A percentile compares a stretch with the other conserved stretches of the same genome.
Evolutionary conservation across 1,140 invertebrate genomes (phyloP).

Genomic region (Sipha flava): DNA sequence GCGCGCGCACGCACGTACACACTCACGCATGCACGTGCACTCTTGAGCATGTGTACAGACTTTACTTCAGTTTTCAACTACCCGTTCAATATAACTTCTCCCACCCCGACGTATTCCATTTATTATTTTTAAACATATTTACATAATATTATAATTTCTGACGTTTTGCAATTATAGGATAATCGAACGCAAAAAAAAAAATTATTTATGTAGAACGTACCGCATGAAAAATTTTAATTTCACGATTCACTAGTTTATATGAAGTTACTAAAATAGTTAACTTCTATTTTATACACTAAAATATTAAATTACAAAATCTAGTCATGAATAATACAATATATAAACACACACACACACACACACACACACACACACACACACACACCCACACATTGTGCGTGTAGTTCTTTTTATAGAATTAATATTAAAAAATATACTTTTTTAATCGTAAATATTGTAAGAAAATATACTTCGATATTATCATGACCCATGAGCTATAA

Average conservation of each 20-base stretch:
- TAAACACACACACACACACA: too few species aligned
- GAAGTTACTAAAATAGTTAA: not conserved
- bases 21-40: not conserved
- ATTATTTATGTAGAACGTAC: too few species aligned
- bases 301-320: not conserved
- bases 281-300: not conserved
- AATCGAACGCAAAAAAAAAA: not conserved
- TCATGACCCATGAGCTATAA: too few species aligned
- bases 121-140: not conserved
- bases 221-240: not conserved
- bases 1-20: not conserved
- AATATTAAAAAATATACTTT: too few species aligned
- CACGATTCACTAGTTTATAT: not conserved
- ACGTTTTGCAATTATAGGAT: not conserved
- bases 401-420: too few species aligned
- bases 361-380: too few species aligned
- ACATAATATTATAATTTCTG: not conserved
- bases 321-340: too few species aligned
- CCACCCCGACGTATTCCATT: not conserved
- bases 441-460: too few species aligned
- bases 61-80: not conserved
- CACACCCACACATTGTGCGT: too few species aligned
- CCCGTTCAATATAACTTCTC: not conserved
- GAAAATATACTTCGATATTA: too few species aligned
- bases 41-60: too few species aligned